A percentile compares a stretch with the other conserved stretches of the same genome.
Conservation (phyloP, 2,113 vertebrate species). For the Collichthys lucidus region DNA sequence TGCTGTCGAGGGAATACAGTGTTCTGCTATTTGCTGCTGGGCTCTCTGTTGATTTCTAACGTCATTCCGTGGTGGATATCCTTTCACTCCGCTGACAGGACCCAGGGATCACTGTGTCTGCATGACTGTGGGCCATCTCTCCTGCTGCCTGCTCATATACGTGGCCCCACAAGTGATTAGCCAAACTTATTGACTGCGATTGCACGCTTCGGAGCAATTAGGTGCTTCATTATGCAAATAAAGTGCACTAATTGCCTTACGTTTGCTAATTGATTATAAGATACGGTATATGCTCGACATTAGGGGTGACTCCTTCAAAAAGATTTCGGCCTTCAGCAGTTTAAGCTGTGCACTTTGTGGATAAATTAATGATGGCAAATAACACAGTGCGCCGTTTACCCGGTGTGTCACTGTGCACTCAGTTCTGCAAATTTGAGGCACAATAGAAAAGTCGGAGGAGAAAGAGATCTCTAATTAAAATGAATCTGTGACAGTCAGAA, state of each 20-base stretch:
- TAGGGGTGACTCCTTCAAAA: constrained; percentile 48
- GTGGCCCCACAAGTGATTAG: constrained; percentile 62
- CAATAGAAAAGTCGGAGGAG: constrained; percentile 53
- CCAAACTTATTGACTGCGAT: constrained; percentile 76
- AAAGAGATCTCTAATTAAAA: constrained; percentile 82
- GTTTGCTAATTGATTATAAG: constrained; percentile 80
- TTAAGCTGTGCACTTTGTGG: constrained; percentile 38
- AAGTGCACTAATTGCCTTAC: constrained; percentile 73
- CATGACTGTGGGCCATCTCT: constrained; percentile 43
- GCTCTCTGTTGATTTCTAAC: constrained; percentile 52
- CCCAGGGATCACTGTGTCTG: constrained; percentile 43
- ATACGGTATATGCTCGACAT: constrained; percentile 64
- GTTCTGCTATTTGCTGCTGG: constrained; percentile 40
- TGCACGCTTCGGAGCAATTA: constrained; percentile 74
- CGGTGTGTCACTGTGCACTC: constrained; percentile 33
- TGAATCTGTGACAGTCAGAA: constrained; percentile 80
- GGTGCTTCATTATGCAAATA: constrained; percentile 81
- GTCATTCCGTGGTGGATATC: constrained; percentile 23
- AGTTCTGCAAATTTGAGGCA: constrained; percentile 47
- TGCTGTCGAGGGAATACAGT: constrained; percentile 53
- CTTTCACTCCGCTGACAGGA: constrained; percentile 36
- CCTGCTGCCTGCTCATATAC: constrained; percentile 34
- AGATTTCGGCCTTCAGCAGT: constrained; percentile 38
- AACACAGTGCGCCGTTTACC: constrained; percentile 47
- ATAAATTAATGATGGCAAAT: constrained; percentile 57